These are phyloP conservation scores for Coenonympha glycerion DNA, from an alignment of 2,888 invertebrate genomes.

Conservation along the genomic window DNA sequence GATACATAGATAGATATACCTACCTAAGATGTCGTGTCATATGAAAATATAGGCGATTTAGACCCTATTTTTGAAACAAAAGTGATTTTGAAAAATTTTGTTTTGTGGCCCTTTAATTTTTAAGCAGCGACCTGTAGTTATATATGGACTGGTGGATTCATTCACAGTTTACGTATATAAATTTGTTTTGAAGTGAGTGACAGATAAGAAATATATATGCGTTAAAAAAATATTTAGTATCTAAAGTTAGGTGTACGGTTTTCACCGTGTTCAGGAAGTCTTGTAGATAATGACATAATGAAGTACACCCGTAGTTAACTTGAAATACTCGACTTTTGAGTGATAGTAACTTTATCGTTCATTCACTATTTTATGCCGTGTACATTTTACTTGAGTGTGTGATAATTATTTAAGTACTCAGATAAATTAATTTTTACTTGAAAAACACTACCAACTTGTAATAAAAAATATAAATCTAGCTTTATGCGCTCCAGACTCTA, in stretches of 20 bases:
- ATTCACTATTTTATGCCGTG: conserved; percentile 7
- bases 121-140: too few species aligned
- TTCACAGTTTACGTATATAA: conserved; percentile 2
- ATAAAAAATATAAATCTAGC: too few species aligned
- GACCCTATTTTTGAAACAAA: too few species aligned
- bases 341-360: conserved; percentile 19
- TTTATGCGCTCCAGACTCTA: too few species aligned
- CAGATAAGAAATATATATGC: conserved; percentile 42
- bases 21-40: too few species aligned
- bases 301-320: conserved; percentile 22
- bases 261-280: conserved; percentile 39
- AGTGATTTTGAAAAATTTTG: too few species aligned
- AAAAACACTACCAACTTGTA: too few species aligned
- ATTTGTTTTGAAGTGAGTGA: not conserved
- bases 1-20: too few species aligned
- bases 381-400: conserved; percentile 5
- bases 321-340: conserved; percentile 7
- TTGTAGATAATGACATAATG: conserved; percentile 45
- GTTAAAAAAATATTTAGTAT: conserved; percentile 39
- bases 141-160: conserved; percentile 7
- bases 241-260: conserved; percentile 18
- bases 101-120: too few species aligned
- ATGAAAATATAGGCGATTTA: too few species aligned
- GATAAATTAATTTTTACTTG: too few species aligned
- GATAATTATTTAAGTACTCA: too few species aligned